phyloP scores from a whole-genome alignment of 2,797 vertebrate species.

The Neomorphus geoffroyi region DNA sequence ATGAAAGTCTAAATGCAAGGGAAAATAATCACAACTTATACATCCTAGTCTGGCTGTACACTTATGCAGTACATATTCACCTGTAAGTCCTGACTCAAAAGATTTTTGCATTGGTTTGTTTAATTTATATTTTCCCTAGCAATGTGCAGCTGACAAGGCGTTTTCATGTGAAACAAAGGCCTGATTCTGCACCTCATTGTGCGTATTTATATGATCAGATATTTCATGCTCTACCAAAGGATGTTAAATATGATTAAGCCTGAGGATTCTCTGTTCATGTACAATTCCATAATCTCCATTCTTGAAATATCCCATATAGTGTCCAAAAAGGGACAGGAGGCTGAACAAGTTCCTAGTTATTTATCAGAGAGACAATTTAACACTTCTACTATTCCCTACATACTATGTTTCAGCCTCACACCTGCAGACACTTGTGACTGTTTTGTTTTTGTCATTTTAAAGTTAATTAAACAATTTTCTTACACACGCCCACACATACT shows the following conservation, averaged over 20 bases:
- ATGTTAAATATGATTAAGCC: not conserved
- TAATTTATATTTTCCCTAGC: not conserved
- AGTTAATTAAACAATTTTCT: slow-evolving; percentile 4
- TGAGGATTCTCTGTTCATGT: not conserved
- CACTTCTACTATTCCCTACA: not conserved
- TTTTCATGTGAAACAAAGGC: not conserved
- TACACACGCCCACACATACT: not conserved
- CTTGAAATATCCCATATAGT: not conserved
- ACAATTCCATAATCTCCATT: not conserved
- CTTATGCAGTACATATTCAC: not conserved
- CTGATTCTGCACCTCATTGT: not conserved
- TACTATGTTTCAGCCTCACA: not conserved
- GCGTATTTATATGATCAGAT: not conserved
- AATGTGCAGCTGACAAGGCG: not conserved
- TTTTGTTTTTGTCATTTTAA: not conserved
- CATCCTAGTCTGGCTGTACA: not conserved
- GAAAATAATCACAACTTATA: not conserved
- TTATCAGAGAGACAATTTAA: not conserved
- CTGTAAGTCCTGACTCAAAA: not conserved
- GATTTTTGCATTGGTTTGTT: accelerated
- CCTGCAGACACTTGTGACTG: not conserved
- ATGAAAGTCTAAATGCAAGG: not conserved
- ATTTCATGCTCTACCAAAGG: not conserved
- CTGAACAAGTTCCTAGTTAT: not conserved
- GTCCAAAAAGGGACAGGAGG: not conserved